Evolutionary conservation across 1,140 invertebrate species (phyloP).

Genomic region (Solenopsis invicta): DNA sequence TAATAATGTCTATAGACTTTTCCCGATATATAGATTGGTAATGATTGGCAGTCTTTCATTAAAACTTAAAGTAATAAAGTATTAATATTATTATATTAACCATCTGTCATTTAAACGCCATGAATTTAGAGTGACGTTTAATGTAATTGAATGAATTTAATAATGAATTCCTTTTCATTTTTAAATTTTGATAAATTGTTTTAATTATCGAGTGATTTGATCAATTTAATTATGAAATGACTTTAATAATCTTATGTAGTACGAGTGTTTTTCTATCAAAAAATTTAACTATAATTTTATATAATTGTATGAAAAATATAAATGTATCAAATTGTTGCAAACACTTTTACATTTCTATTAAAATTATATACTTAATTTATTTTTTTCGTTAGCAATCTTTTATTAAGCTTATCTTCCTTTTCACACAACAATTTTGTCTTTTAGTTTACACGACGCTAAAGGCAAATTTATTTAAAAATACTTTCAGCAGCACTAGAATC

Average conservation of each 20-base stretch:
- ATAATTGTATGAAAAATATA: background rate
- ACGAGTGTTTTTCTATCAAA: background rate
- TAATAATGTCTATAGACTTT: background rate
- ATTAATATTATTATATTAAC: background rate
- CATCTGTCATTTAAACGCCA: background rate
- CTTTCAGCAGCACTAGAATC: background rate
- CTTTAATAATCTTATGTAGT: too few species aligned
- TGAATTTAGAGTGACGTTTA: background rate
- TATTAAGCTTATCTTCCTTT: background rate
- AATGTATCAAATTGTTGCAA: background rate
- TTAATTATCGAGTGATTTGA: background rate
- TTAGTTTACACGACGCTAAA: background rate
- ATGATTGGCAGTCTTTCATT: background rate
- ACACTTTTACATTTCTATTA: background rate
- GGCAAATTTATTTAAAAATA: background rate
- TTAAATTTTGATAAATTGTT: background rate
- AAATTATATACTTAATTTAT: background rate
- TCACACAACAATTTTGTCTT: background rate
- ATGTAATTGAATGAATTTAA: conserved; percentile 28
- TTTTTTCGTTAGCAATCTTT: conserved; percentile 1
- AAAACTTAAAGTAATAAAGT: background rate
- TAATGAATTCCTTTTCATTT: background rate
- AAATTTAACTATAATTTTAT: background rate
- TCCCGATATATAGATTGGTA: background rate
- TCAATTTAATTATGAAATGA: background rate